Base-by-base conservation (phyloP, 1,140 invertebrate genomes). In the Bombyx mandarina region DNA sequence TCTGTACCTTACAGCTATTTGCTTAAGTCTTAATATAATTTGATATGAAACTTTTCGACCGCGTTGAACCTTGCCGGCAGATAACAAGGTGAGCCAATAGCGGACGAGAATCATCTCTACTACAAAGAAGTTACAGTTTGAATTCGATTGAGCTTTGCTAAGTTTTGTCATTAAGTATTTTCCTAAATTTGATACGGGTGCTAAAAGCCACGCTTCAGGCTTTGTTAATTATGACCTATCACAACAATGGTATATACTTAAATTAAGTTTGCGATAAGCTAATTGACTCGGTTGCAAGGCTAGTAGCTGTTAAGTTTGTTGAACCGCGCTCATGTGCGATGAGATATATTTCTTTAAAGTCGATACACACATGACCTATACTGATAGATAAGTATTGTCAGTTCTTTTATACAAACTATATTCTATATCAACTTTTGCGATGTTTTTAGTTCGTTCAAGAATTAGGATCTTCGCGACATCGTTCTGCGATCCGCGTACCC, bases 111-210 rank as follows among this genome's bases (percentile, higher is more conserved):
- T 75, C 56, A 58, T 43, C 58, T 58, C 50, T 82, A 78, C 66
- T 18, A 0, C 2, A 48, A 65, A 18, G 0, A 62, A 10, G 26
- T 51, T 68, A 67, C 8, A 70, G 55, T 60, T 67, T 35, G 59
- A 42, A 52, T 53, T 64, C 47, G 43, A 48, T 49, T 60, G 48
- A 45, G 10, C 54, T 52, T 45, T 45, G 43, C 51, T 52, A 35
- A 51, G 43, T 58, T 57, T 58, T 69, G 60, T 65, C 67, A 77
- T 77, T 74, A 79, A 80, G 66, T 68, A 73, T 77, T 82, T 83
- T 82, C 74, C 71, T 70, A 75, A 83, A 80, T 80, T 77, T 76
- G 77, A 80, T 80, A 77, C 78, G 69, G 60, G 73, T 74, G 77
- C 74, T 82, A 76, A 73, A 52, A 56, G 60, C 58, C 71, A 75